Base-by-base conservation (phyloP, 2,113 vertebrate species). In the Anser cygnoides region DNA sequence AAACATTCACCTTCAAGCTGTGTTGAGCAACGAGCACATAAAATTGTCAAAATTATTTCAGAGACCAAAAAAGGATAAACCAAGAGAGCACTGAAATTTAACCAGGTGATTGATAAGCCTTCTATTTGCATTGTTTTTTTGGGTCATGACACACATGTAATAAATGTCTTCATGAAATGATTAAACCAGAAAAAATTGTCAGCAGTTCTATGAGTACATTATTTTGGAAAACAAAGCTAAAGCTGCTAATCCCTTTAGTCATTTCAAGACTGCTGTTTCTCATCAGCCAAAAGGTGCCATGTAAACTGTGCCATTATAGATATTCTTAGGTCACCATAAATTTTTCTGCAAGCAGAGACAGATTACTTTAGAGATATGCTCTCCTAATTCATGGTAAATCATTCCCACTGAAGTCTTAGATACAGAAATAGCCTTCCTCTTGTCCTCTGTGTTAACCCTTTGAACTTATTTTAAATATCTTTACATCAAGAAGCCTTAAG, bases 331-430 rank as follows among this genome's bases (percentile, higher is more conserved):
- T 78, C 87, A 39, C 55, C 84, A 89, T 93, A 87, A 90, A 74
- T 96, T 97, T 92, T 93, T 89, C 73, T 82, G 57, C 80, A 77
- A 79, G 76, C 68, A 91, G 80, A 84, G 57, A 78, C 46, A 92
- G 76, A 90, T 84, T 86, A 57, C 35, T 92, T 95, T 39, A 89
- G 84, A 92, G 92, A 87, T 89, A 87, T 15, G 49, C 25, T 89
- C 68, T 84, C 74, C 80, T 89, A 35, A 35, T 50, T 84, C 90
- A 61, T 2, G 0, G 65, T 93, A 96, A 94, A 94, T 94, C 92
- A 94, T 72, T 81, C 66, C 79, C 23, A 49, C 61, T 84, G 80
- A 92, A 95, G 54, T 43, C 70, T 63, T 26, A 75, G 73, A 49
- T 89, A 82, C 14, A 87, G 91, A 83, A 93, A 95, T 74, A 93